These are phyloP conservation scores for Selene dorsalis DNA, from an alignment of 2,797 vertebrate species.

Conservation along the genomic window DNA sequence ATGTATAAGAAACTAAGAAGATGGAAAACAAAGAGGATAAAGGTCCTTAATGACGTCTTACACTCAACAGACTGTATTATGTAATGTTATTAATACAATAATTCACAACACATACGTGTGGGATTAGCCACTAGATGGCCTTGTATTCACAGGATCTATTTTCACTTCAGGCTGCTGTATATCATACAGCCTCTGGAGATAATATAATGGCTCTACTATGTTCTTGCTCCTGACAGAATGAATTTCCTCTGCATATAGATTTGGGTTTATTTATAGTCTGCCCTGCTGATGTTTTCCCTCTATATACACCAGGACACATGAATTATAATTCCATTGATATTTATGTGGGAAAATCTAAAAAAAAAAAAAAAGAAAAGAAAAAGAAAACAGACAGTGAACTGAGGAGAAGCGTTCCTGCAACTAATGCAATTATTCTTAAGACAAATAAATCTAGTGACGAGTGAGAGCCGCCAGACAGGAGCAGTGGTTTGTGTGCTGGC, in stretches of 20 bases:
- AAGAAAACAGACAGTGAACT: not conserved
- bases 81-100: conserved; percentile 44
- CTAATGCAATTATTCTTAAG: conserved; percentile 15
- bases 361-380: too few species aligned
- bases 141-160: conserved; percentile 36
- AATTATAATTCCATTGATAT: not conserved
- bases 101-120: not conserved
- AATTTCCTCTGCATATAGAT: conserved; percentile 8
- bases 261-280: not conserved
- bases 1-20: not conserved
- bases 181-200: not conserved
- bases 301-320: not conserved
- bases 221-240: conserved; percentile 9
- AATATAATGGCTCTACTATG: not conserved
- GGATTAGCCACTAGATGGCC: conserved; percentile 67
- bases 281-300: not conserved
- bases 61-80: conserved; percentile 36
- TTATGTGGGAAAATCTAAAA: not conserved
- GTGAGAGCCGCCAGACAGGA: conserved; percentile 30
- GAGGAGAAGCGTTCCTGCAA: conserved; percentile 7
- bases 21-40: not conserved
- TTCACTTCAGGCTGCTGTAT: not conserved
- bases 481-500: conserved; percentile 37
- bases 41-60: not conserved
- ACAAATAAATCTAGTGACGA: conserved; percentile 29